Evolutionary conservation across 2,888 invertebrate species (phyloP).

Genomic region (Eupithecia subumbrata): DNA sequence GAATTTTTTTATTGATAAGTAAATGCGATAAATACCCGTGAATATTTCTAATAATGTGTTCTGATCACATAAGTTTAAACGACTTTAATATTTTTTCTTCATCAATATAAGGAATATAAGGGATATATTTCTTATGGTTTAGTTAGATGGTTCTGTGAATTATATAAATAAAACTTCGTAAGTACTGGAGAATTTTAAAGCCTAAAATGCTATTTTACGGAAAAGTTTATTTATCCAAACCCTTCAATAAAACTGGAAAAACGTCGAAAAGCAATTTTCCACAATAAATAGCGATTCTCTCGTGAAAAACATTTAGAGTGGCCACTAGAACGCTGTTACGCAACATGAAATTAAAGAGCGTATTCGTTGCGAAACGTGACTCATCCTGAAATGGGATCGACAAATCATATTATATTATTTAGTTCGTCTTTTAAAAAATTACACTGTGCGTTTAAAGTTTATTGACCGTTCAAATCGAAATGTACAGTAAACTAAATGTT

Average conservation of each 20-base stretch:
- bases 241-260: conserved; percentile 23
- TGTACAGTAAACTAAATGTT: background rate
- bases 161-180: background rate
- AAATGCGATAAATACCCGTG: too few species aligned
- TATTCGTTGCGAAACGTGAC: conserved; percentile 71
- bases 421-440: background rate
- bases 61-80: too few species aligned
- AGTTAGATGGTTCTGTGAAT: background rate
- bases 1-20: too few species aligned
- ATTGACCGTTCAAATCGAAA: background rate
- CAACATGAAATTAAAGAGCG: conserved; percentile 68
- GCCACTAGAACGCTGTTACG: conserved; percentile 56
- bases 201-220: background rate
- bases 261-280: conserved; percentile 32
- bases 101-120: too few species aligned
- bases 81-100: too few species aligned
- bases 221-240: conserved; percentile 13
- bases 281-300: conserved; percentile 41
- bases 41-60: too few species aligned
- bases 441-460: background rate
- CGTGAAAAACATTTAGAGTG: conserved; percentile 48
- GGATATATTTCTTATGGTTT: background rate
- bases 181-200: background rate
- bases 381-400: conserved; percentile 61
- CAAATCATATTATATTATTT: background rate